Conservation (phyloP, 2,888 invertebrate genomes). For the Eupithecia subumbrata region DNA sequence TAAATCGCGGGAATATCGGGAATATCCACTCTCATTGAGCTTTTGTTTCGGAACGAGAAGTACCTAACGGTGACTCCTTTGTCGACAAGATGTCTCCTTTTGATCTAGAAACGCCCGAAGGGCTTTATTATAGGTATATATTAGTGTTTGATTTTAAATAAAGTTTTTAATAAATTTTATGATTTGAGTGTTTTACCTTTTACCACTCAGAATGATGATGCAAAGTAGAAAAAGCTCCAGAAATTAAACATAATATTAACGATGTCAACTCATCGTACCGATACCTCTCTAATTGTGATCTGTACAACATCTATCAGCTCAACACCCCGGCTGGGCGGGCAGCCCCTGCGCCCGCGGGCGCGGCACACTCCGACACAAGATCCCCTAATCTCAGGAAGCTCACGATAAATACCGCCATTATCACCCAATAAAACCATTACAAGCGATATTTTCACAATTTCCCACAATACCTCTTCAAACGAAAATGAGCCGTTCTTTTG, state of each 20-base stretch:
- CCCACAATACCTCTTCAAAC: constrained; percentile 51
- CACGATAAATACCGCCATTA: constrained; percentile 54
- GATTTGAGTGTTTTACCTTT: neutral
- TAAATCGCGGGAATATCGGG: constrained; percentile 31
- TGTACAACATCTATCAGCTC: neutral
- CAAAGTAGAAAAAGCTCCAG: neutral
- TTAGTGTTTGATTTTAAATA: neutral
- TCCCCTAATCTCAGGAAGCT: constrained; percentile 44
- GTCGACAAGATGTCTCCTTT: neutral
- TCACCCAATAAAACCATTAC: constrained; percentile 55
- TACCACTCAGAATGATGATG: neutral
- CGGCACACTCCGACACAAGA: constrained; percentile 34
- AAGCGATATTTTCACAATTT: constrained; percentile 57
- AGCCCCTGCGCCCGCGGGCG: neutral
- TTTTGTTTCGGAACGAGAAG: constrained; percentile 20
- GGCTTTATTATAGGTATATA: no score
- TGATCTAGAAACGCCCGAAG: neutral
- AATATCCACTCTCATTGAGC: constrained; percentile 21
- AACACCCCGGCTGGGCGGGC: neutral
- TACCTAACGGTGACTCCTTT: neutral
- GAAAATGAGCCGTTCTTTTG: constrained; percentile 51
- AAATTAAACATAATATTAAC: neutral
- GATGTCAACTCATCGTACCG: neutral
- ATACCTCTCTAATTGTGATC: neutral
- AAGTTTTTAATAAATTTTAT: neutral